phyloP scores from a whole-genome alignment of 2,113 vertebrate species.

The Thamnaconus septentrionalis region DNA sequence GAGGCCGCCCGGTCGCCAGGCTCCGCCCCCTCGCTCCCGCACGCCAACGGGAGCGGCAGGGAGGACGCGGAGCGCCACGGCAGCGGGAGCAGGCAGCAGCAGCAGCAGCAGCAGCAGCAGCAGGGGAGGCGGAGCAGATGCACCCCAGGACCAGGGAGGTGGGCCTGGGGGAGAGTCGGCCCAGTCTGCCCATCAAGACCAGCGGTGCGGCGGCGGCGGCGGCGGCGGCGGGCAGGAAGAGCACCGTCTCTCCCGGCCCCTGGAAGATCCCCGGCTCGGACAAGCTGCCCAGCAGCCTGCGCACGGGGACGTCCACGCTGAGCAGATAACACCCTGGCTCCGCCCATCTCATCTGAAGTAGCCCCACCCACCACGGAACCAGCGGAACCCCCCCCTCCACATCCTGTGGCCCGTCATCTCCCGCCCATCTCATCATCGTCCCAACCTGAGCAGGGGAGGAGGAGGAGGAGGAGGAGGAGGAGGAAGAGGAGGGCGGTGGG shows the following conservation, averaged over 20 bases:
- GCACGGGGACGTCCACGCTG: constrained; percentile 87
- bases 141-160: constrained; percentile 76
- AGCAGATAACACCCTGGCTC: constrained; percentile 82
- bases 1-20: constrained; percentile 71
- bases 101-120: constrained; percentile 21
- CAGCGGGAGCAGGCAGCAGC: constrained; percentile 22
- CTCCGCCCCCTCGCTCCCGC: constrained; percentile 57
- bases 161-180: constrained; percentile 76
- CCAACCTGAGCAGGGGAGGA: constrained; percentile 4
- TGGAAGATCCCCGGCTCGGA: constrained; percentile 97
- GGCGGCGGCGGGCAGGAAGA: constrained; percentile 78
- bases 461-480: too few relatives aligned
- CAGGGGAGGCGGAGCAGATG: constrained; percentile 73
- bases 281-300: constrained; percentile 88
- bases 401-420: constrained; percentile 21
- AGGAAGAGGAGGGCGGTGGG: constrained; percentile 22
- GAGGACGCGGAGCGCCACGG: constrained; percentile 63
- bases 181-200: constrained; percentile 74
- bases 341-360: constrained; percentile 14
- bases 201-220: constrained; percentile 44
- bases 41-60: constrained; percentile 73
- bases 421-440: constrained; percentile 1
- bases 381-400: constrained; percentile 5
- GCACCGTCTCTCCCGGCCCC: constrained; percentile 90
- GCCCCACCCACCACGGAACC: constrained; percentile 10